Conservation (phyloP, 2,888 invertebrate genomes). For the Lepidochitona cinerea region DNA sequence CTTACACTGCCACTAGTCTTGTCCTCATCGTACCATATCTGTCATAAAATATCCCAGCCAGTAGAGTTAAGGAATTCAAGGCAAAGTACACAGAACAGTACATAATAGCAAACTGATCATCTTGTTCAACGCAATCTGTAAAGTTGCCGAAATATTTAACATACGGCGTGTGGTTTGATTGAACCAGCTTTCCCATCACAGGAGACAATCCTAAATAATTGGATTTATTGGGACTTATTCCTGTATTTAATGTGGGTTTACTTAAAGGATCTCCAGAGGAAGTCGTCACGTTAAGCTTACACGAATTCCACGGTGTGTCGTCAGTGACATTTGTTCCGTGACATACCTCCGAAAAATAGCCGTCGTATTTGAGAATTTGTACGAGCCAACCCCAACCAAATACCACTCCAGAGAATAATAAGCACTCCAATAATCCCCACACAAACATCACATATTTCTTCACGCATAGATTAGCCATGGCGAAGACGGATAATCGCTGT, state of each 20-base stretch:
- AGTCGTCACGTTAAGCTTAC: neutral
- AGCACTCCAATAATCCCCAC: conserved; percentile 53
- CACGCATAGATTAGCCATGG: conserved; percentile 32
- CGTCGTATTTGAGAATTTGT: conserved; percentile 42
- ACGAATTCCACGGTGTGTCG: no score
- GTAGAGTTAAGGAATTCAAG: conserved; percentile 43
- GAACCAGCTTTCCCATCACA: neutral
- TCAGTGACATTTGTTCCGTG: conserved; percentile 24
- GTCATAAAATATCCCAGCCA: conserved; percentile 50
- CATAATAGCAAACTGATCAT: conserved; percentile 35
- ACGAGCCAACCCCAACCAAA: conserved; percentile 56
- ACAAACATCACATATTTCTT: conserved; percentile 41
- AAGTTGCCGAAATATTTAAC: neutral
- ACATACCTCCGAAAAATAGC: conserved; percentile 45
- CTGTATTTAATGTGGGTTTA: neutral
- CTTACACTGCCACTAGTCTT: conserved; percentile 53
- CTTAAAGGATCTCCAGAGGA: neutral
- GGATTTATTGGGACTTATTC: neutral
- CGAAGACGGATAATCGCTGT: no score
- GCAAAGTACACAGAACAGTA: conserved; percentile 40
- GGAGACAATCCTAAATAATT: neutral
- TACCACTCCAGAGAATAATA: conserved; percentile 54
- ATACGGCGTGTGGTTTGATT: neutral
- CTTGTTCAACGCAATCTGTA: conserved; percentile 36
- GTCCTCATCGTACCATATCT: conserved; percentile 53